phyloP scores from a whole-genome alignment of 2,113 vertebrate genomes.

The Eurypyga helias region DNA sequence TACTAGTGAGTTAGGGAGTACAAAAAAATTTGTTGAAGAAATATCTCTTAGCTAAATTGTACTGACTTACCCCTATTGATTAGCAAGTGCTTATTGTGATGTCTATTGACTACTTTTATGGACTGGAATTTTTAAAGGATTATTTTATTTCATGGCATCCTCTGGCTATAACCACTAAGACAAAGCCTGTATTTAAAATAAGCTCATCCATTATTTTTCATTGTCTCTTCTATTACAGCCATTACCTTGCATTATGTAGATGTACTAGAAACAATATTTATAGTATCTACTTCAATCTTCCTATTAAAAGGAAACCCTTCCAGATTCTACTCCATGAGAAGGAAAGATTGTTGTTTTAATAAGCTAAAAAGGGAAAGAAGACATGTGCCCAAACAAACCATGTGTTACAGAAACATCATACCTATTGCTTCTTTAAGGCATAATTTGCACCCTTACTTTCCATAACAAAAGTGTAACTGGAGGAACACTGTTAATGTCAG shows the following conservation, averaged over 20 bases:
- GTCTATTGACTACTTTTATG: slow-evolving; percentile 26
- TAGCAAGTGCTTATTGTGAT: slow-evolving; percentile 3
- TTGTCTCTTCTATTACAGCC: not conserved
- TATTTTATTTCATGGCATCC: slow-evolving; percentile 35
- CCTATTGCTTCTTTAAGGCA: not conserved
- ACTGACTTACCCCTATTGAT: slow-evolving; percentile 35
- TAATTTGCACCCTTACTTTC: not conserved
- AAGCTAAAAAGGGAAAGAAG: not conserved
- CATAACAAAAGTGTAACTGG: not conserved
- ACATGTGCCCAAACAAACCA: not conserved
- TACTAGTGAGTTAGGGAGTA: not conserved
- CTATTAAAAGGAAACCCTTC: not conserved
- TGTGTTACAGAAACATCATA: not conserved
- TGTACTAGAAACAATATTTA: not conserved
- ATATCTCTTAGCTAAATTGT: slow-evolving; percentile 1
- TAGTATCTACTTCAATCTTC: not conserved
- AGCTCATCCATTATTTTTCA: not conserved
- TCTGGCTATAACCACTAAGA: not conserved
- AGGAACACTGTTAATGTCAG: not conserved
- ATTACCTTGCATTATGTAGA: not conserved
- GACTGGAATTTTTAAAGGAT: not conserved
- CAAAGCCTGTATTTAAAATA: not conserved
- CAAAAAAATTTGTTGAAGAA: not conserved
- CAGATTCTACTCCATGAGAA: not conserved
- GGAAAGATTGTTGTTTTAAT: not conserved